Base-by-base conservation (phyloP, 2,113 vertebrate genomes). In the Oryzias woworae region DNA sequence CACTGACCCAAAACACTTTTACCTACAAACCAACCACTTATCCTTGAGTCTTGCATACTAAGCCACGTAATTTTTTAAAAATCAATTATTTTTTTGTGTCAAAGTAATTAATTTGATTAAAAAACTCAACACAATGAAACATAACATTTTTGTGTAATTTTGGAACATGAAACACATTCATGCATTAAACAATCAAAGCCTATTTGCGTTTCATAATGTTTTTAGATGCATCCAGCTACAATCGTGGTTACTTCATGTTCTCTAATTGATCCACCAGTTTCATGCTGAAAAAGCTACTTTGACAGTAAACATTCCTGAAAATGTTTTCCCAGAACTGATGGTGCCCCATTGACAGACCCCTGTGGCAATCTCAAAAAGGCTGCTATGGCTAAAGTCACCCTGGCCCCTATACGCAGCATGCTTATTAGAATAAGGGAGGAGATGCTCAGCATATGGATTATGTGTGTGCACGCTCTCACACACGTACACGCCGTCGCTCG, bases 311-410 rank as follows among this genome's bases (percentile, higher is more conserved):
- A 87, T 88, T 81, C 72, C 82, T 88, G 83, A 89, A 89, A 88
- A 85, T 85, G 75, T 78, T 87, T 89, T 80, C 13, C 15, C 18
- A 4, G 45, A 16, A 7, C 62, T 46, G 78, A 86, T 74, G 80
- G 87, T 73, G 62, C 77, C 50, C 62, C 58, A 0, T 51, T 70
- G 73, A 83, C 79, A 65, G 79, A 69, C 80, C 80, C 69, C 61
- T 83, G 80, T 90, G 62, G 80, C 73, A 73, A 78, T 90, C 74
- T 87, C 69, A 84, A 68, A 83, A 81, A 82, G 71, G 70, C 85
- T 55, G 77, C 24, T 81, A 78, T 79, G 73, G 73, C 86, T 83
- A 86, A 90, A 90, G 87, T 92, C 88, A 88, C 85, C 88, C 80
- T 76, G 82, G 77, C 57, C 41, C 53, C 78, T 80, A 78, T 82